These are phyloP conservation scores for Pocota personata DNA, from an alignment of 2,888 invertebrate genomes.

Conservation along the genomic window DNA sequence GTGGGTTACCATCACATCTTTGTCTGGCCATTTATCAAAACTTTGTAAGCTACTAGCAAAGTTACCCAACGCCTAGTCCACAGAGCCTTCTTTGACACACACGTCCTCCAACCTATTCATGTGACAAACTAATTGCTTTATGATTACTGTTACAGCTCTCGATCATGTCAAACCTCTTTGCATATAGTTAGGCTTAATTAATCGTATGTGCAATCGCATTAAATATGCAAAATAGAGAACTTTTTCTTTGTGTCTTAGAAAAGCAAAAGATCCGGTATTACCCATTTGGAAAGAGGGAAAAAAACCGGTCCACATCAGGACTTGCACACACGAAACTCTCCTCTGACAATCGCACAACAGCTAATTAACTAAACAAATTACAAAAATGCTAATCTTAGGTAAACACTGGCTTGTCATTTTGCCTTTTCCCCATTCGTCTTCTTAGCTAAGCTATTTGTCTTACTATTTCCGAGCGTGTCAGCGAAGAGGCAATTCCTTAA, in stretches of 20 bases:
- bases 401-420: constrained; percentile 14
- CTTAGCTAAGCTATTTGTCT: background rate
- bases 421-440: background rate
- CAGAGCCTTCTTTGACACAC: constrained; percentile 6
- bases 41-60: background rate
- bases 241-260: constrained; percentile 1
- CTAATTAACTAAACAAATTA: constrained; percentile 8
- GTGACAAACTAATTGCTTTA: constrained; percentile 1
- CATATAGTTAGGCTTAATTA: constrained; percentile 14
- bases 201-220: constrained; percentile 6
- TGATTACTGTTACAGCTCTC: background rate
- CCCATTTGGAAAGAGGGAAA: constrained; percentile 26
- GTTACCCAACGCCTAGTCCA: background rate
- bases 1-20: constrained; percentile 15
- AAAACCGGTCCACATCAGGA: constrained; percentile 36
- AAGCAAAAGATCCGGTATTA: background rate
- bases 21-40: constrained; percentile 18
- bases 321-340: background rate
- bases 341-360: background rate
- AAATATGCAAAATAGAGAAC: constrained; percentile 14
- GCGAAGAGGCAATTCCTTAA: constrained; percentile 7
- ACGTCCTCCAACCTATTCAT: background rate
- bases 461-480: background rate
- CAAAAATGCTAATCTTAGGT: constrained; percentile 5
- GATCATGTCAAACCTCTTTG: constrained; percentile 14